These are phyloP conservation scores for Magallana nippona DNA, from an alignment of 2,888 invertebrate species.

Conservation along the genomic window DNA sequence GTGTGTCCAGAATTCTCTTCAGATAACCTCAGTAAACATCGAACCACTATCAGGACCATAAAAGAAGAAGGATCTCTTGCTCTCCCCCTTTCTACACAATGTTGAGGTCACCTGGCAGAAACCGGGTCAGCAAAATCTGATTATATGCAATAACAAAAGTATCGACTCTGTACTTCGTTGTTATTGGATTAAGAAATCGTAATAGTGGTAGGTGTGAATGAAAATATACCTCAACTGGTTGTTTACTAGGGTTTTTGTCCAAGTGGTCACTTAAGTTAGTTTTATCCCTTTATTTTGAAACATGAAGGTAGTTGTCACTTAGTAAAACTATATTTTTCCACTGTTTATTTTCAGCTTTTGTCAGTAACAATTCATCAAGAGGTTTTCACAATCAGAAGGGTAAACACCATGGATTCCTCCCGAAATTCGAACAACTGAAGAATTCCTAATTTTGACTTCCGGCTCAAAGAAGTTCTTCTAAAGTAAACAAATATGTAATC, in stretches of 20 bases:
- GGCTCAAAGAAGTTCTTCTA: not conserved
- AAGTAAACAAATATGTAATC: constrained; percentile 32
- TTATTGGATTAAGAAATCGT: not conserved
- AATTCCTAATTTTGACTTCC: constrained; percentile 14
- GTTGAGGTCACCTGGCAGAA: constrained; percentile 7
- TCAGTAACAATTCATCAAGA: not conserved
- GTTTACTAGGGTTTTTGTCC: not conserved
- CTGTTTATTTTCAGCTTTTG: not conserved
- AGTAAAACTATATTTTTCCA: not conserved
- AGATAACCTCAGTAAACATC: constrained; percentile 18
- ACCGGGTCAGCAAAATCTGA: not conserved
- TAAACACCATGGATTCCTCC: not conserved
- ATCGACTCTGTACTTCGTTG: not conserved
- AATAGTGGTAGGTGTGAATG: not conserved
- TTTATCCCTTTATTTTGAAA: not conserved
- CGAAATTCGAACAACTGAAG: constrained; percentile 4
- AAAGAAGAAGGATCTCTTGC: not conserved
- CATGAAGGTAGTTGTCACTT: not conserved
- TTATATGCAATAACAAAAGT: not conserved
- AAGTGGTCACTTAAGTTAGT: not conserved
- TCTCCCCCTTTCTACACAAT: not conserved
- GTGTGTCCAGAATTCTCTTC: not conserved
- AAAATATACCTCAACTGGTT: not conserved
- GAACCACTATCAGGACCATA: constrained; percentile 13
- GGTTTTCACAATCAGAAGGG: not conserved